Base-by-base conservation (phyloP, 2,888 invertebrate genomes). In the Hypsopygia costalis region DNA sequence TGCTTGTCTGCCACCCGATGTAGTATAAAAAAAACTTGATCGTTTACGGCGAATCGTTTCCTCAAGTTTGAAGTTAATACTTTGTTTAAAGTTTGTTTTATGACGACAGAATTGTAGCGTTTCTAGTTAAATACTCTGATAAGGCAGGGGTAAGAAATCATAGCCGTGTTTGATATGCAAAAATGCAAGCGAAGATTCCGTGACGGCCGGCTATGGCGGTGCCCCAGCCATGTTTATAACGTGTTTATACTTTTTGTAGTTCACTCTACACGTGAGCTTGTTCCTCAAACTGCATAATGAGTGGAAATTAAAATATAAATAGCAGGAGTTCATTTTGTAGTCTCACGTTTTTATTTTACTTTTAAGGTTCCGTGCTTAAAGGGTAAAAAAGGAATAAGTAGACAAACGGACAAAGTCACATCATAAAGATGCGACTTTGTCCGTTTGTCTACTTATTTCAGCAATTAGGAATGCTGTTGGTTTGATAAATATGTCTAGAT, bases 111-210 rank as follows among this genome's bases (percentile, higher is more conserved):
- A 16, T 56, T 58, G 50, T 61, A 61, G 49, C 46, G 55, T 58
- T 64, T 58, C 45, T 46, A 51, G 55, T 59, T 59, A 59, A 62
- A 52, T 52, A 47, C 41, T 57, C 53, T 69, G 69, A 76, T 75
- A 76, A 70, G 69, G 63, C 46, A 45, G 51, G 56, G 61, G 57
- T 60, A 65, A 69, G 69, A 81, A 82, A 83, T 83, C 81, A 80
- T 71, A 73, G 65, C 54, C 54, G 54, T 58, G 68, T 77, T 82
- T 76, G 69, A 69, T 83, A 86, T 85, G 85, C 86, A 85, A 81
- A 85, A 86, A 86, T 86, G 77, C 68, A 65, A 67, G 66, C 69
- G 57, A 70, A 78, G 79, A 79, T 85, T 78, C 78, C 86, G 85
- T 86, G 86, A 80, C 78, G 71, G 55, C 51, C 58, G 60, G 72